These are phyloP conservation scores for Nestor notabilis DNA, from an alignment of 2,113 vertebrate species.

Conservation along the genomic window DNA sequence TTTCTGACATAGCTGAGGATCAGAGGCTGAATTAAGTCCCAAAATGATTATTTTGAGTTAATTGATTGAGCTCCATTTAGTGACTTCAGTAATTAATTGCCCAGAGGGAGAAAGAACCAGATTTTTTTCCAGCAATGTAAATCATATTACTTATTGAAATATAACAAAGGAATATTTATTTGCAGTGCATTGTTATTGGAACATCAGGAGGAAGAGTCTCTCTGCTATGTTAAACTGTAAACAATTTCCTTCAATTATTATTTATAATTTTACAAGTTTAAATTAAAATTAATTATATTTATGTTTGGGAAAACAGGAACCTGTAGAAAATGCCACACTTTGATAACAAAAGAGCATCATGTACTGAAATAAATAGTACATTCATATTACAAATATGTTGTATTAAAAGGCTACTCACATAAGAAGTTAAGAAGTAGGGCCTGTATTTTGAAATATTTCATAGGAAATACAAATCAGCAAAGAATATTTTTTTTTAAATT, in stretches of 20 bases:
- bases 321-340: neutral
- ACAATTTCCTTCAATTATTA: neutral
- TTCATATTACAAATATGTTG: neutral
- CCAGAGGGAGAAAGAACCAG: neutral
- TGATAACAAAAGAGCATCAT: neutral
- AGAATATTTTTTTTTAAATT: neutral
- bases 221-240: neutral
- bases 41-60: neutral
- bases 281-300: neutral
- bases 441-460: neutral
- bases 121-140: neutral
- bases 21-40: neutral
- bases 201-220: neutral
- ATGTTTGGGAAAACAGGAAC: neutral
- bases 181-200: neutral
- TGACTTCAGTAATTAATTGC: neutral
- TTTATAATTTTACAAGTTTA: neutral
- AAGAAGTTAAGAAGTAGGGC: neutral
- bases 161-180: neutral
- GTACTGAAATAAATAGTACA: neutral
- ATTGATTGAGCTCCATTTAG: neutral
- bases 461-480: neutral
- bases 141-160: neutral
- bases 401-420: neutral
- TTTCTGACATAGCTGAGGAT: neutral